Evolutionary conservation across 1,140 invertebrate genomes (phyloP).

Genomic region (Ceratosolen fusciceps): DNA sequence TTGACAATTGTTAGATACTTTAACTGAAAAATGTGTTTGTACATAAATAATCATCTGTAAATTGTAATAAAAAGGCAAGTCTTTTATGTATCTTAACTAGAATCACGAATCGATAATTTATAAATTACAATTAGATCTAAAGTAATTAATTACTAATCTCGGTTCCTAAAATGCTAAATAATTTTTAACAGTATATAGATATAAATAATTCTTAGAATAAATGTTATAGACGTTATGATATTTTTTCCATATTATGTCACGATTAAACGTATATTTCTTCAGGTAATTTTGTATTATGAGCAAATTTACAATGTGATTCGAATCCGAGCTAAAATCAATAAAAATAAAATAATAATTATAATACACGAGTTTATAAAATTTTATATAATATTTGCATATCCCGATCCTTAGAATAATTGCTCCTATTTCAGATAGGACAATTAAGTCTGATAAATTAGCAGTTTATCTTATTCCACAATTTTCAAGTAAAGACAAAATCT

Average conservation of each 20-base stretch:
- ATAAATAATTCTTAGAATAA: background rate
- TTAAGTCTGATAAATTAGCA: background rate
- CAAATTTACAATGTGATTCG: conserved; percentile 2
- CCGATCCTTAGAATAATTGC: conserved; percentile 19
- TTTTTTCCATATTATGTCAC: conserved; percentile 1
- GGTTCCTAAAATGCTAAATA: conserved; percentile 45
- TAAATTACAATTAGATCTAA: background rate
- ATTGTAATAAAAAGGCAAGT: conserved; percentile 12
- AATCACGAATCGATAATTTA: background rate
- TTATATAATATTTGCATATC: conserved; percentile 7
- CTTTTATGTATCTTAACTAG: background rate
- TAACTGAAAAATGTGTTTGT: conserved; percentile 8
- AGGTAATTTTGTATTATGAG: background rate
- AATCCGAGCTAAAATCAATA: background rate
- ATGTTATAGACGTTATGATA: background rate
- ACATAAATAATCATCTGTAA: conserved; percentile 26
- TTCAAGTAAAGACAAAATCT: conserved; percentile 32
- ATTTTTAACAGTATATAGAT: conserved; percentile 31
- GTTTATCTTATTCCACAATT: conserved; percentile 24
- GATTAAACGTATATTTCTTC: conserved; percentile 23
- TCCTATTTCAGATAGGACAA: background rate
- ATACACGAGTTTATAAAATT: conserved; percentile 27
- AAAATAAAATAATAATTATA: background rate
- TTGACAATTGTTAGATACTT: conserved; percentile 11
- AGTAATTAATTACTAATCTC: conserved; percentile 34